These are phyloP conservation scores for Acrobasis repandana DNA, from an alignment of 2,888 invertebrate genomes.

Conservation along the genomic window DNA sequence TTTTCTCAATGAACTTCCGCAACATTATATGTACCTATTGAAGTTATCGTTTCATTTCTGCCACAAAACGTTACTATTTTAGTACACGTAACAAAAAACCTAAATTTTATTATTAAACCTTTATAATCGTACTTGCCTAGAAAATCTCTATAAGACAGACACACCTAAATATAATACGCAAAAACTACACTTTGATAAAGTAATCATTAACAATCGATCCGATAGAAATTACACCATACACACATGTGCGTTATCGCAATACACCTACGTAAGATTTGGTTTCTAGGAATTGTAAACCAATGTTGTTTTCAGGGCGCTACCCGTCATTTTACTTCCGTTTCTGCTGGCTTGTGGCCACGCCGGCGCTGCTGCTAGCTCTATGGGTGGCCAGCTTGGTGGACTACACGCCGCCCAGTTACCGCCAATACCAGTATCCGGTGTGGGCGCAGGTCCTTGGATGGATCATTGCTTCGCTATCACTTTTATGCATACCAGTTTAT, in stretches of 20 bases:
- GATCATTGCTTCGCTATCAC: slow-evolving; percentile 91
- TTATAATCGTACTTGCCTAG: too few species aligned
- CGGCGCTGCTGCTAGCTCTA: slow-evolving; percentile 90
- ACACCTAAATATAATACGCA: neutral
- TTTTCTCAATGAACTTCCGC: slow-evolving; percentile 21
- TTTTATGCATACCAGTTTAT: slow-evolving; percentile 93
- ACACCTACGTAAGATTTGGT: neutral
- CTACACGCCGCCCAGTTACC: slow-evolving; percentile 92
- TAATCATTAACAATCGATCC: slow-evolving; percentile 2
- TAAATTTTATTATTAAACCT: neutral
- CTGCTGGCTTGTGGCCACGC: slow-evolving; percentile 93
- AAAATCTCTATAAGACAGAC: too few species aligned
- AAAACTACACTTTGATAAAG: neutral
- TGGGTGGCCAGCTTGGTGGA: slow-evolving; percentile 95
- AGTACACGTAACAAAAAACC: neutral
- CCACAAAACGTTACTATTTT: neutral
- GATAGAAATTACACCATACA: neutral
- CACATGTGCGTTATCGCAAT: neutral
- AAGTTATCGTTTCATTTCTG: neutral
- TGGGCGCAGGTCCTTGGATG: slow-evolving; percentile 95
- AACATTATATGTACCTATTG: slow-evolving; percentile 15
- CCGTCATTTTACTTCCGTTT: slow-evolving; percentile 92
- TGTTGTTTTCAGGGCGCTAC: slow-evolving; percentile 66
- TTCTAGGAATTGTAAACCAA: neutral
- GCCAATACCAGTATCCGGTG: slow-evolving; percentile 90